These are phyloP conservation scores for Notamacropus eugenii DNA, from an alignment of 2,797 vertebrate genomes.

Conservation along the genomic window DNA sequence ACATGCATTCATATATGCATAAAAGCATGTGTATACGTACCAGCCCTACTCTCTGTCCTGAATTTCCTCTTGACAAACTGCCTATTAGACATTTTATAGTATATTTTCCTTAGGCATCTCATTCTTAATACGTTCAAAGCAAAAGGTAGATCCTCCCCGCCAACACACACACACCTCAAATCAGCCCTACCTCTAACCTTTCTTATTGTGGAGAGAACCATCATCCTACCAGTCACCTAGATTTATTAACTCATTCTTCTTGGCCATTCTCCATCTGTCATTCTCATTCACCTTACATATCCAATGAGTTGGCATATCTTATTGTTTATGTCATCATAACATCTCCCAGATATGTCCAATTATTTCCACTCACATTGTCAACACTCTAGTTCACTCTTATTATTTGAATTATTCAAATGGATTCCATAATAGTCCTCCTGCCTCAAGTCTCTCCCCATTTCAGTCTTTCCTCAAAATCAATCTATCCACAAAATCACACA, in stretches of 20 bases:
- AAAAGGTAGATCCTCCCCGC: neutral
- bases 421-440: neutral
- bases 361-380: neutral
- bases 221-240: neutral
- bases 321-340: neutral
- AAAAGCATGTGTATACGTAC: neutral
- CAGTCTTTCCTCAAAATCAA: neutral
- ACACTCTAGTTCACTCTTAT: neutral
- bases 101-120: neutral
- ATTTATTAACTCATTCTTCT: neutral
- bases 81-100: neutral
- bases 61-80: neutral
- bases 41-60: neutral
- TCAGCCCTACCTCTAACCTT: neutral
- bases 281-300: neutral
- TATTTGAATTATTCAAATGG: neutral
- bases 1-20: neutral
- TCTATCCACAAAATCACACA: neutral
- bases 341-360: neutral
- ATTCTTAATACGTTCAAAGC: neutral
- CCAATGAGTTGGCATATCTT: neutral
- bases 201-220: neutral
- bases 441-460: neutral
- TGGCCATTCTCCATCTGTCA: neutral
- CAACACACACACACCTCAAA: neutral